phyloP scores from a whole-genome alignment of 2,888 invertebrate species.

The Mesorhabditis spiculigera region DNA sequence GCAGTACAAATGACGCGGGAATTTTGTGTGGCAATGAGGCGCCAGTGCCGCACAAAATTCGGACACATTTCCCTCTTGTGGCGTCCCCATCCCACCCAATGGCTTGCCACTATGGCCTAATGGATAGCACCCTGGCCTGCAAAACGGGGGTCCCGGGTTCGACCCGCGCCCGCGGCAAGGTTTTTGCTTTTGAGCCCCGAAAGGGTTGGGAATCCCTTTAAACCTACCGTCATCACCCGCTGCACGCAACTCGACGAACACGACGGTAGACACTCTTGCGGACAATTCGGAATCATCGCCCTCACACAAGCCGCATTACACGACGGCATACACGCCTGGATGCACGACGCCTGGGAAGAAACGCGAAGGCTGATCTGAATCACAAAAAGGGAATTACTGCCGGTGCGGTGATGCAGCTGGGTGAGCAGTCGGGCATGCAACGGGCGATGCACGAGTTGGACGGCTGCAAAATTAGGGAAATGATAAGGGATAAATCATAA shows the following conservation, averaged over 20 bases:
- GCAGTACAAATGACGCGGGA: no score
- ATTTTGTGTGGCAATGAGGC: no score
- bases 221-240: background rate
- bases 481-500: no score
- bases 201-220: no score
- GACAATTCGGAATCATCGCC: conserved; percentile 17
- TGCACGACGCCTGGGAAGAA: conserved; percentile 9
- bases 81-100: no score
- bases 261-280: conserved; percentile 16
- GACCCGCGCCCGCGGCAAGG: no score
- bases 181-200: no score
- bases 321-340: conserved; percentile 33
- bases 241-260: conserved; percentile 27
- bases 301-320: conserved; percentile 35
- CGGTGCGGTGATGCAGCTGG: conserved; percentile 3
- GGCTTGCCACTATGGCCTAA: no score
- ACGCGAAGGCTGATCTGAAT: background rate
- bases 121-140: no score
- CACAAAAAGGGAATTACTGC: background rate
- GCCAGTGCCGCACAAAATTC: no score
- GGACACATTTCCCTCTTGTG: no score
- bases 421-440: conserved; percentile 6
- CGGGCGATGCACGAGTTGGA: background rate
- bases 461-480: background rate
- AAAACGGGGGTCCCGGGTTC: no score